A percentile compares a stretch with the other conserved stretches of the same genome.
These are phyloP conservation scores for Varanus komodoensis DNA, from an alignment of 2,113 vertebrate species.

Conservation along the genomic window DNA sequence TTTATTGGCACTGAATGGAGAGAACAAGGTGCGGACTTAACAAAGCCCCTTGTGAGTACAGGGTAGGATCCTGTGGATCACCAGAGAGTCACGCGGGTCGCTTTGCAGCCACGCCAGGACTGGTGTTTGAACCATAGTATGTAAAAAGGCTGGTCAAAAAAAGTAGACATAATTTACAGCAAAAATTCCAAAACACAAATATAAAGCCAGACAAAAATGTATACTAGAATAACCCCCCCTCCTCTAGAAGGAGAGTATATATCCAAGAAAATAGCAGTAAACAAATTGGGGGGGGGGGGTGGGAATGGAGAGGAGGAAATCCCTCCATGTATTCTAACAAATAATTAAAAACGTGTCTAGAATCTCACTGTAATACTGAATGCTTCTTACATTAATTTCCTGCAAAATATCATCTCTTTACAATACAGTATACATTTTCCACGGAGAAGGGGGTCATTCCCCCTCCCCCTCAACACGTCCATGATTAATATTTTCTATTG, in stretches of 20 bases:
- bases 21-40: slow-evolving; percentile 71
- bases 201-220: slow-evolving; percentile 26
- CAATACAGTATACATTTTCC: slow-evolving; percentile 79
- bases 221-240: slow-evolving; percentile 46
- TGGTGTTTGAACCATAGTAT: slow-evolving; percentile 61
- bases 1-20: slow-evolving; percentile 85
- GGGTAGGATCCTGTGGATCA: slow-evolving; percentile 44
- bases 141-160: slow-evolving; percentile 61
- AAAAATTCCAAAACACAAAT: slow-evolving; percentile 47
- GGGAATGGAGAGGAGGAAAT: slow-evolving; percentile 51
- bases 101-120: slow-evolving; percentile 41
- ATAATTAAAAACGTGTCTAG: slow-evolving; percentile 67
- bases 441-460: slow-evolving; percentile 48
- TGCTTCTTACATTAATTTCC: slow-evolving; percentile 80
- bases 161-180: slow-evolving; percentile 79
- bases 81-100: slow-evolving; percentile 49
- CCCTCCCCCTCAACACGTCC: slow-evolving; percentile 48
- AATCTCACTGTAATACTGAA: slow-evolving; percentile 80
- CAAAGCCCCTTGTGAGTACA: slow-evolving; percentile 70
- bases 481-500: slow-evolving; percentile 79
- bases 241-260: slow-evolving; percentile 43
- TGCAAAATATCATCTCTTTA: slow-evolving; percentile 81
- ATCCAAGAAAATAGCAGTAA: slow-evolving; percentile 35
- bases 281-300: slow-evolving; percentile 56
- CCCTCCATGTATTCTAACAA: slow-evolving; percentile 69